Conservation (phyloP, 2,888 invertebrate genomes). For the Platycheirus albimanus region DNA sequence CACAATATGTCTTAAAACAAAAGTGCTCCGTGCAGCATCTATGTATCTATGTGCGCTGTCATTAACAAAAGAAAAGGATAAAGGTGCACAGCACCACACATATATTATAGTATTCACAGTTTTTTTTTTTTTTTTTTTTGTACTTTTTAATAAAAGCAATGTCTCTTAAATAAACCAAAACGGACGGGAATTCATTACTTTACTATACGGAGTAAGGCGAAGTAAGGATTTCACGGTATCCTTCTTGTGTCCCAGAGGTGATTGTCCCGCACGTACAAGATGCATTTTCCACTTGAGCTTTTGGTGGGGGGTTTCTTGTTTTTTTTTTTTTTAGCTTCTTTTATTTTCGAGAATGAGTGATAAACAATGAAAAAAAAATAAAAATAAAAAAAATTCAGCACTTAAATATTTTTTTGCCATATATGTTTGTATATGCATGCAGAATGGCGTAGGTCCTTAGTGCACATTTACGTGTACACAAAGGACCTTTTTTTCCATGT, state of each 20-base stretch:
- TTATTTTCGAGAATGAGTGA: conserved; percentile 32
- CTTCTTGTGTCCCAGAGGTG: conserved; percentile 63
- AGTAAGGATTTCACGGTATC: conserved; percentile 45
- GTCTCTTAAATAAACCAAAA: conserved; percentile 69
- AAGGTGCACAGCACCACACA: conserved; percentile 26
- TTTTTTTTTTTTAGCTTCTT: conserved; percentile 35
- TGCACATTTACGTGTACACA: conserved; percentile 5
- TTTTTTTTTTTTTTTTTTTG: background rate
- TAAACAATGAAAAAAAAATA: conserved; percentile 22
- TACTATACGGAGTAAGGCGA: conserved; percentile 34
- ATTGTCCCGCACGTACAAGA: conserved; percentile 65
- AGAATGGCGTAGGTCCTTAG: conserved; percentile 12
- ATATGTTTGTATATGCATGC: background rate
- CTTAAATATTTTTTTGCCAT: conserved; percentile 14
- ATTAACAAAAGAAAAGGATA: conserved; percentile 56
- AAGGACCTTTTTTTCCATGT: conserved; percentile 17
- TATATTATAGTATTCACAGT: conserved; percentile 15
- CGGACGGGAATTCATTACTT: conserved; percentile 68
- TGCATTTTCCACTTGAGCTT: conserved; percentile 65
- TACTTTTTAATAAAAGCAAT: conserved; percentile 58
- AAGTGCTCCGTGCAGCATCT: conserved; percentile 25
- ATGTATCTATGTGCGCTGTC: conserved; percentile 26
- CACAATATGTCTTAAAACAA: conserved; percentile 34
- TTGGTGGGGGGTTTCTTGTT: too few relatives aligned
- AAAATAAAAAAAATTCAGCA: conserved; percentile 37